Base-by-base conservation (phyloP, 1,140 invertebrate genomes). In the Latrodectus geometricus region DNA sequence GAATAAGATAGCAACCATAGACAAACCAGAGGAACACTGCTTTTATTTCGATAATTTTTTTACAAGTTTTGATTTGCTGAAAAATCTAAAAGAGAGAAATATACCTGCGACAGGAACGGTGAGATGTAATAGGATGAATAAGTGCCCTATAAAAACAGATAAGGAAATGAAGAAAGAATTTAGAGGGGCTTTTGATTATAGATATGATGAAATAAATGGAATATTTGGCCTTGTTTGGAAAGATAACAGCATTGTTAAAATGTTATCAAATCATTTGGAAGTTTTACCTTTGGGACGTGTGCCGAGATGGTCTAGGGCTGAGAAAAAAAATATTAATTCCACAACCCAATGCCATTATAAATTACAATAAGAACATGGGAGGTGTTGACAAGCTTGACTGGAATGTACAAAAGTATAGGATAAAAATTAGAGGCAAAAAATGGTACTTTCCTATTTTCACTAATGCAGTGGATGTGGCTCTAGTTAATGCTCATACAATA, bases 1-100 rank as follows among this genome's bases (percentile, higher is more conserved):
- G 74, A 75, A 75, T 75, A 75, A 75, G 74, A 75, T 75, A 75
- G 74, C 52, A 75, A 75, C 74, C 74, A 75, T 75, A 75, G 74
- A 75, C 74, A 75, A 75, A 54, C 74, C 74, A 75, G 74, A 75
- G 50, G 74, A 75, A 75, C 74, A 75, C 74, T 75, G 74, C 52
- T 75, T 75, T 56, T 75, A 56, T 75, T 75, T 75, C 74, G 50
- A 75, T 75, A 75, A 75, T 75, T 75, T 75, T 75, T 76, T 76
- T 54, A 76, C 74, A 76, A 76, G 74, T 76, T 76, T 76, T 76
- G 74, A 76, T 61, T 76, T 61, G 74, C n/a, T 76, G 74, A 76
- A 76, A 76, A 76, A 76, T 76, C 74, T 76, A 76, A 76, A 76
- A 61, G 74, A 76, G 74, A 76, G 52, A 76, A 76, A 76, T 76